These are phyloP conservation scores for Semicossyphus pulcher DNA, from an alignment of 2,113 vertebrate genomes.

Conservation along the genomic window DNA sequence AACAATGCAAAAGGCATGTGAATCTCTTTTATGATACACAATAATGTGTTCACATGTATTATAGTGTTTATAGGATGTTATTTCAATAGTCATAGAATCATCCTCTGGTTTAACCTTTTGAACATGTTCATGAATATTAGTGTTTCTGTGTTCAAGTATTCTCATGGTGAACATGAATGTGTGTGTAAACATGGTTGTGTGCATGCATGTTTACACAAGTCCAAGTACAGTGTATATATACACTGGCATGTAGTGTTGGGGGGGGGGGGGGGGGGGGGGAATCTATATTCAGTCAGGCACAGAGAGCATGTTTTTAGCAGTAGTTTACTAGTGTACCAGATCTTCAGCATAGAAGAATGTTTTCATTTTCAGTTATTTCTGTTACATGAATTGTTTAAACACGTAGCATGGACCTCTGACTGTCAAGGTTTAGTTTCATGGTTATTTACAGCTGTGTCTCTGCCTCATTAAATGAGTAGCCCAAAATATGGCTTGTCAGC, in stretches of 20 bases:
- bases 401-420: no score
- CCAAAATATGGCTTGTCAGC: no score
- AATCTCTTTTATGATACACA: not conserved
- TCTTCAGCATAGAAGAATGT: no score
- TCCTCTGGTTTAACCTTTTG: not conserved
- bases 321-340: no score
- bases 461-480: no score
- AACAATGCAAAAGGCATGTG: not conserved
- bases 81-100: not conserved
- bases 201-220: not conserved
- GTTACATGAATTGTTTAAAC: no score
- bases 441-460: no score
- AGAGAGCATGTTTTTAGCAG: not conserved
- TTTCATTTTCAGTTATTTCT: not conserved
- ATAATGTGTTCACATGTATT: slow-evolving; percentile 10
- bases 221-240: slow-evolving; percentile 3
- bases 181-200: not conserved
- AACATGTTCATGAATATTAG: not conserved
- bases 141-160: no score
- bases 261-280: not conserved
- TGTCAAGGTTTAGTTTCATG: no score
- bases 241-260: not conserved
- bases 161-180: not conserved
- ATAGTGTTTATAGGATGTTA: slow-evolving; percentile 1
- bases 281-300: slow-evolving; percentile 28